phyloP scores from a whole-genome alignment of 2,113 vertebrate species.

The Cynoglossus semilaevis region DNA sequence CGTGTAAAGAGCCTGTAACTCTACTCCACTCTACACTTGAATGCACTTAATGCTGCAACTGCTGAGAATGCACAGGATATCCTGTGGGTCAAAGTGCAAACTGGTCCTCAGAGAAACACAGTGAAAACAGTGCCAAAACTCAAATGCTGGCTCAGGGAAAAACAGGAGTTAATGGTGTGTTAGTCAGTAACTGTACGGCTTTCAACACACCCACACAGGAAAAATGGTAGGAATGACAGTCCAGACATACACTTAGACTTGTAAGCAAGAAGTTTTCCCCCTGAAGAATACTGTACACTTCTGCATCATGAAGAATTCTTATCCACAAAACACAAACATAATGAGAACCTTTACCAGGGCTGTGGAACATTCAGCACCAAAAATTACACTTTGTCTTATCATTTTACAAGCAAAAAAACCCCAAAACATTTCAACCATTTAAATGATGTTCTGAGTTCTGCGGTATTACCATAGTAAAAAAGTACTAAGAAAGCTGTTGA shows the following conservation, averaged over 20 bases:
- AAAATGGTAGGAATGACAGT: slow-evolving; percentile 24
- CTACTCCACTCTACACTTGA: slow-evolving; percentile 12
- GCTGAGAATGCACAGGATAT: slow-evolving; percentile 70
- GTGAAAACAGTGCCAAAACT: slow-evolving; percentile 40
- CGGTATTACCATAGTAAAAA: too few relatives aligned
- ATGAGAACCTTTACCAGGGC: too few relatives aligned
- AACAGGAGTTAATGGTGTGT: slow-evolving; percentile 53
- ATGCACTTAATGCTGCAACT: slow-evolving; percentile 23
- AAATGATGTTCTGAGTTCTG: too few relatives aligned
- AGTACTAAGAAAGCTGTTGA: too few relatives aligned
- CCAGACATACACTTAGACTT: slow-evolving; percentile 25
- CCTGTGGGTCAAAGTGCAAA: slow-evolving; percentile 73
- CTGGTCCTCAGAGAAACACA: slow-evolving; percentile 38
- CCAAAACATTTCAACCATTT: too few relatives aligned
- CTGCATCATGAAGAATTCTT: too few relatives aligned
- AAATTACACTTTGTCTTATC: too few relatives aligned
- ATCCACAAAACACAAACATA: too few relatives aligned
- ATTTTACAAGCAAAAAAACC: too few relatives aligned
- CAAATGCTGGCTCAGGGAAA: slow-evolving; percentile 62
- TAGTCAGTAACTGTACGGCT: slow-evolving; percentile 61
- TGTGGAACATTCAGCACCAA: too few relatives aligned
- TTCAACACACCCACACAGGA: slow-evolving; percentile 56
- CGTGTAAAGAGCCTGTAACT: slow-evolving; percentile 11
- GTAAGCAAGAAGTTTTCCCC: slow-evolving; percentile 10
- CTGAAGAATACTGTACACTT: slow-evolving; percentile 12